Evolutionary conservation across 2,888 invertebrate genomes (phyloP).

Genomic region (Cryptops parisi): DNA sequence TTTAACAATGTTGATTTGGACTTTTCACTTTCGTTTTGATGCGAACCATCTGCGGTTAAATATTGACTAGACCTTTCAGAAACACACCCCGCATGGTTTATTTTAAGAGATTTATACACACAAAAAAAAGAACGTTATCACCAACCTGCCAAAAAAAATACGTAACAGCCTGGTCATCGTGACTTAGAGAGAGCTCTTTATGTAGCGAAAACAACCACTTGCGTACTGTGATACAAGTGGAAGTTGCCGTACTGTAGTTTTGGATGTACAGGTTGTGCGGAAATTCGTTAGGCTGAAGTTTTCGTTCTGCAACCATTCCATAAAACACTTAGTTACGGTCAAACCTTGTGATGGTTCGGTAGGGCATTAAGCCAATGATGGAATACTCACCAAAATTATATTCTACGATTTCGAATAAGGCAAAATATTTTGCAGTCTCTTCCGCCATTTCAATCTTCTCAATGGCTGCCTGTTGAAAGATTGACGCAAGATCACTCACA

Average conservation of each 20-base stretch:
- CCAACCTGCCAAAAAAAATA: conserved; percentile 70
- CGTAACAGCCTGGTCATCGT: conserved; percentile 58
- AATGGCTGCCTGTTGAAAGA: conserved; percentile 50
- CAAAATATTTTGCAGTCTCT: conserved; percentile 76
- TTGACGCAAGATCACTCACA: too few species aligned
- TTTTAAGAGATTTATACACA: too few species aligned
- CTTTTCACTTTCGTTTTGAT: too few species aligned
- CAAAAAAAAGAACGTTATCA: too few species aligned
- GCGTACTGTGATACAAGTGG: conserved; percentile 76
- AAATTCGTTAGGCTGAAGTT: conserved; percentile 81
- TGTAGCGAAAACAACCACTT: conserved; percentile 71
- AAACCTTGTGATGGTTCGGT: too few species aligned
- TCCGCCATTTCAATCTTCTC: conserved; percentile 67
- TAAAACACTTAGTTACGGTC: background rate
- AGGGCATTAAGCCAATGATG: too few species aligned
- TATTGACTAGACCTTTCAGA: too few species aligned
- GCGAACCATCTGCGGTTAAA: too few species aligned
- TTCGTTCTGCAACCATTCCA: conserved; percentile 53
- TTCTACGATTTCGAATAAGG: conserved; percentile 92
- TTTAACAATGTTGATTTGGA: too few species aligned
- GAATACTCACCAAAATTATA: conserved; percentile 91
- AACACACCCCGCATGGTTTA: too few species aligned
- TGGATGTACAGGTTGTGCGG: conserved; percentile 97
- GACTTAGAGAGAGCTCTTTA: conserved; percentile 49
- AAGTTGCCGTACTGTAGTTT: conserved; percentile 95